A percentile compares a stretch with the other conserved stretches of the same genome.
These are phyloP conservation scores for Pionites leucogaster DNA, from an alignment of 2,113 vertebrate genomes.

Conservation along the genomic window DNA sequence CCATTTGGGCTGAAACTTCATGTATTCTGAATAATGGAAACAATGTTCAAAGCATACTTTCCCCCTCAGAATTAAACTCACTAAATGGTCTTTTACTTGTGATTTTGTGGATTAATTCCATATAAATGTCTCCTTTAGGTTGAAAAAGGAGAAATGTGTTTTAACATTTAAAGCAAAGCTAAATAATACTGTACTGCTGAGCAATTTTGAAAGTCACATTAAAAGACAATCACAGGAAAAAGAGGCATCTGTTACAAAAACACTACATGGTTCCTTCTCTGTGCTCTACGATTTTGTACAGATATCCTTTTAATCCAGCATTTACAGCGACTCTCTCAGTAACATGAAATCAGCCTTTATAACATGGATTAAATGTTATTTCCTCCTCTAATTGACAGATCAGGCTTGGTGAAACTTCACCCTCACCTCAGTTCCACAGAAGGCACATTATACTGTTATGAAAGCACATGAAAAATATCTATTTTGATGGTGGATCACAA, in stretches of 20 bases:
- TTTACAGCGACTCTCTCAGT: not conserved
- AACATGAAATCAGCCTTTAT: conserved; percentile 13
- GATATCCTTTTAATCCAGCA: not conserved
- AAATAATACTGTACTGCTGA: conserved; percentile 60
- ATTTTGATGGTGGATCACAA: not conserved
- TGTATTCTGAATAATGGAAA: conserved; percentile 20
- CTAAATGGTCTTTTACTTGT: conserved; percentile 40
- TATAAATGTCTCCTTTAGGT: conserved; percentile 4
- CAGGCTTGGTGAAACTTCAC: not conserved
- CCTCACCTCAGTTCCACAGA: not conserved
- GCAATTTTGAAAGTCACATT: conserved; percentile 37
- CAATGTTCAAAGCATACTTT: conserved; percentile 45
- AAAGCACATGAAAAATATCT: fast-evolving
- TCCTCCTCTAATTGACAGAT: not conserved
- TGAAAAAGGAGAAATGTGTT: not conserved
- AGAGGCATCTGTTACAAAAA: conserved; percentile 25
- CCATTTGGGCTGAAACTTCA: conserved; percentile 10
- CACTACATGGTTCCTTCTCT: conserved; percentile 44
- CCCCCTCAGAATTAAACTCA: not conserved
- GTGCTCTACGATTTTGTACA: not conserved
- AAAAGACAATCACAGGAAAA: conserved; percentile 10
- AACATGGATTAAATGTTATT: conserved; percentile 18
- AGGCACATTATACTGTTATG: not conserved
- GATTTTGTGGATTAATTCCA: not conserved
- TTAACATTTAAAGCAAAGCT: conserved; percentile 52